Conservation (phyloP, 1,140 invertebrate genomes). For the Plectus sambesii region DNA sequence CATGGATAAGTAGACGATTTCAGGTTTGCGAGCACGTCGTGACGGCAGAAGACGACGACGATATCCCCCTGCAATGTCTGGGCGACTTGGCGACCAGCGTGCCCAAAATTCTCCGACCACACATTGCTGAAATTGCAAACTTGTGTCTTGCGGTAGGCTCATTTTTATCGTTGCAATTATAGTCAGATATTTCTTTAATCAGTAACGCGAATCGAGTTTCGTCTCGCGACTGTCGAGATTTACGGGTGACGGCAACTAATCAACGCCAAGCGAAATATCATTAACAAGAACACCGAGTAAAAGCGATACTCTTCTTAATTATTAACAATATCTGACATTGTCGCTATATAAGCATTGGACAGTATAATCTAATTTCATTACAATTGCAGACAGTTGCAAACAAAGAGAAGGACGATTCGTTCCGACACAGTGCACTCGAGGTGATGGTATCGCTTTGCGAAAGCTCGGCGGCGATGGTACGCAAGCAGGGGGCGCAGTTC, state of each 20-base stretch:
- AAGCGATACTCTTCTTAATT: too few species aligned
- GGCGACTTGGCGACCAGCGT: constrained; percentile 84
- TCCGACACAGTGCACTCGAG: constrained; percentile 80
- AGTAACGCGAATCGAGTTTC: constrained; percentile 2
- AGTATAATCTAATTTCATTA: neutral
- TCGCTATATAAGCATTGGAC: too few species aligned
- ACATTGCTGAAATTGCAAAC: constrained; percentile 73
- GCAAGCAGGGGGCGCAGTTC: constrained; percentile 69
- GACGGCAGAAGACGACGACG: constrained; percentile 62
- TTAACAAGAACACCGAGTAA: too few species aligned
- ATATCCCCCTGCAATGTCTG: constrained; percentile 73
- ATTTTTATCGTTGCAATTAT: neutral
- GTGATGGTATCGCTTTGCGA: constrained; percentile 86
- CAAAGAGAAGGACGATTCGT: constrained; percentile 64
- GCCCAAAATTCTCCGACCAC: constrained; percentile 77
- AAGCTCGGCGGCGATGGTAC: constrained; percentile 83
- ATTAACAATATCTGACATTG: too few species aligned
- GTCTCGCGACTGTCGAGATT: neutral
- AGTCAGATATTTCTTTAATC: constrained; percentile 3
- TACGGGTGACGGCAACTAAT: too few species aligned
- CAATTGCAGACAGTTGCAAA: constrained; percentile 56
- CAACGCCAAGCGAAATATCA: too few species aligned
- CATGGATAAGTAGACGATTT: constrained; percentile 13
- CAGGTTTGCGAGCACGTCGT: constrained; percentile 44
- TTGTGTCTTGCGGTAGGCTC: constrained; percentile 71